Evolutionary conservation across 2,113 vertebrate genomes (phyloP), one percentile per base, ranked within the genome.

Genomic region (Cranoglanis bouderius): DNA sequence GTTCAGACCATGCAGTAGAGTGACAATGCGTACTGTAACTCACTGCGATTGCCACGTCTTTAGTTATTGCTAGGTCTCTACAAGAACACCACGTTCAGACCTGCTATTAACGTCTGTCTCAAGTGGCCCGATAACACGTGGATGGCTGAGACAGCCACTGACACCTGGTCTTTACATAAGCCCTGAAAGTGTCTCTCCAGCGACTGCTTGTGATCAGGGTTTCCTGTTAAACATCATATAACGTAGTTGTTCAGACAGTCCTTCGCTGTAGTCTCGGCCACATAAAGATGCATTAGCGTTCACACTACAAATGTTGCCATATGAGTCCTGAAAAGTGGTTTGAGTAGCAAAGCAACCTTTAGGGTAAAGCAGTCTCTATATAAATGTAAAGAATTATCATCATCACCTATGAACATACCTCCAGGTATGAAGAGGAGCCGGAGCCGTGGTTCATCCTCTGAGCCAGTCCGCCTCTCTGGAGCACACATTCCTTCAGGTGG

Each of bases 391-490:
- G 16, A 83, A 83, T 29, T 2, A 19, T 35, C 67, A 74, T 70
- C 40, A 51, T 21, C 16, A 24, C 19, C 38, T 3, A 18, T 63
- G 16, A 55, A 87, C 94, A 91, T 89, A 99, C 98, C 97, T 99
- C 97, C 85, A 98, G 94, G 92, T 99, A 99, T 80, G 99, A 97
- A 7, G 97, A 97, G 59, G 98, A 98, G 90, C 95, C 97, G 93
- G 97, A 98, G 81, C 98, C 98, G 53, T 99, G 98, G 92, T 95
- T 96, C 97, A 99, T 99, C 95, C 97, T 97, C 94, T 99, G 98
- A 88, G 98, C 97, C 94, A 98, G 97, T 78, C 96, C 96, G 93
- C 98, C 98, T 93, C 97, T 97, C 94, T 99, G 98, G 88, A 99
- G 95, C 90, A 99, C 97, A 40, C 98, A 99, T 93, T 99, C 98